Percentiles rank a stretch among this genome's conserved stretches.
phyloP scores from a whole-genome alignment of 2,888 invertebrate genomes.

The Drosophila robusta region DNA sequence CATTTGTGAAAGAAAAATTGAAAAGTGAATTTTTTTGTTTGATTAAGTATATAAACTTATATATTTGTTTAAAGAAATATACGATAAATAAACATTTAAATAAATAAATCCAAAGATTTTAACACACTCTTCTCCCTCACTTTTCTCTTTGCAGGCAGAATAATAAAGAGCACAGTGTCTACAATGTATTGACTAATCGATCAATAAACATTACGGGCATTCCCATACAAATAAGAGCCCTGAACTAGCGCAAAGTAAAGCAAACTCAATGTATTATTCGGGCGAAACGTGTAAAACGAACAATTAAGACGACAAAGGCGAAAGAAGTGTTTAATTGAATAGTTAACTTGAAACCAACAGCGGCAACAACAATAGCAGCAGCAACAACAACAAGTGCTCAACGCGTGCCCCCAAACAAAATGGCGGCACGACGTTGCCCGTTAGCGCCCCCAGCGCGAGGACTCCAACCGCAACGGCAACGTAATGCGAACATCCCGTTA shows the following conservation, averaged over 20 bases:
- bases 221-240: conserved; percentile 3
- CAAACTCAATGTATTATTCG: conserved; percentile 55
- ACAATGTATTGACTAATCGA: conserved; percentile 53
- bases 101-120: background rate
- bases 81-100: no score
- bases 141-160: conserved; percentile 48
- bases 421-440: conserved; percentile 81
- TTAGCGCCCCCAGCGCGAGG: conserved; percentile 51
- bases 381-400: conserved; percentile 23
- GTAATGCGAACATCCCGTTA: conserved; percentile 19
- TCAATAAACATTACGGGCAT: conserved; percentile 20
- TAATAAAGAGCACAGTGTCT: background rate
- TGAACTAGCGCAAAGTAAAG: conserved; percentile 3
- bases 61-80: no score
- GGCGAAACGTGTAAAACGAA: conserved; percentile 54
- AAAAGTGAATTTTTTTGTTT: no score
- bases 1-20: no score
- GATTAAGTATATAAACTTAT: no score
- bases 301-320: conserved; percentile 43
- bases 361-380: conserved; percentile 3
- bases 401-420: conserved; percentile 74
- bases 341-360: conserved; percentile 21
- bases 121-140: background rate
- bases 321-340: conserved; percentile 29
- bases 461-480: conserved; percentile 35